Conservation (phyloP, 2,113 vertebrate species). For the Varanus komodoensis region DNA sequence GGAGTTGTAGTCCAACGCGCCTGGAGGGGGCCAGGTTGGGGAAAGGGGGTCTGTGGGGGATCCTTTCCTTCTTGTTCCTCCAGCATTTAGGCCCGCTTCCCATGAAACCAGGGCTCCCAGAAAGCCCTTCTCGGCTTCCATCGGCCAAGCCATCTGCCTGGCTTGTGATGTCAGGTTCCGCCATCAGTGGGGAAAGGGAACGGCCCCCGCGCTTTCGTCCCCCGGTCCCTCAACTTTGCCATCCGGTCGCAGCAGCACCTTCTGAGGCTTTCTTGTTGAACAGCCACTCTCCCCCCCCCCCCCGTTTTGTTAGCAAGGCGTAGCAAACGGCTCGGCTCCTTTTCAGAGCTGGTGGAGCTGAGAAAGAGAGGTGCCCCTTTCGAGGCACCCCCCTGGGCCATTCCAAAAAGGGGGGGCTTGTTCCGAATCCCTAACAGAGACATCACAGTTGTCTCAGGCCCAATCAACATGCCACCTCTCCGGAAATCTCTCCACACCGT, state of each 20-base stretch:
- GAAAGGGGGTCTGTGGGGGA: too few relatives aligned
- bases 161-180: background rate
- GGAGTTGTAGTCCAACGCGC: background rate
- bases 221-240: background rate
- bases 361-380: background rate
- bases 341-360: too few relatives aligned
- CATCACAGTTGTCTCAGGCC: background rate
- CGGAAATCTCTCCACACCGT: background rate
- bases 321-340: background rate
- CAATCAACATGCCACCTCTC: background rate
- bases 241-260: too few relatives aligned
- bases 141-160: too few relatives aligned
- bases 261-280: background rate
- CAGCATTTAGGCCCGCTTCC: background rate
- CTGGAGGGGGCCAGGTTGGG: background rate
- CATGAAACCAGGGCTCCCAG: background rate
- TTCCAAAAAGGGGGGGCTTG: background rate
- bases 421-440: background rate
- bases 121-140: background rate
- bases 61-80: too few relatives aligned
- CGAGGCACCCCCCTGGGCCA: background rate
- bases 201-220: background rate
- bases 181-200: background rate
- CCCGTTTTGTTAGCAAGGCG: background rate
- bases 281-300: background rate